Base-by-base conservation (phyloP, 2,888 invertebrate species). In the Dasysyrphus tricinctus region DNA sequence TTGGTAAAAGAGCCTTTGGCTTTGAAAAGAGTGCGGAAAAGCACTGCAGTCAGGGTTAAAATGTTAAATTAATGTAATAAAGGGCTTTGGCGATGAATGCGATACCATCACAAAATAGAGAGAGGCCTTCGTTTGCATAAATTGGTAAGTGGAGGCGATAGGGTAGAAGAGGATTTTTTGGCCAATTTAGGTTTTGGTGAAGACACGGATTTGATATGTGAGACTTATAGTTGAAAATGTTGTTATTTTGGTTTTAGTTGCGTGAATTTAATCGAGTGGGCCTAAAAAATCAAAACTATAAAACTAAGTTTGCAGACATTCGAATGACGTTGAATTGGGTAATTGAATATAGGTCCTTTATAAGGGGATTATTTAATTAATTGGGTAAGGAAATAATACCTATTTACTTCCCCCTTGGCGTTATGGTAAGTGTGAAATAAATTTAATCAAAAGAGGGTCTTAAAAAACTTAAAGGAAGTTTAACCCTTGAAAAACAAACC, bases 171-270 rank as follows among this genome's bases (percentile, higher is more conserved):
- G 32, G 14, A 39, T 14, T 39, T 59, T 7, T 14, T 4, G 12
- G 3, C 24, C 24, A 8, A 47, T 16, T 16, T 34, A 34, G 65
- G n/a, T 63, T 0, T 7, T 19, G 29, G 56, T 1, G n/a, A 9
- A 63, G 47, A 32, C 9, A 11, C 6, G 70, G 67, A 67, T 70
- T 75, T 29, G 49, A 39, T 59, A 59, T 39, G 47, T 51, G 37
- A 49, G 34, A 1, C 12, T 34, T 24, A 24, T 73, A 82, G 78
- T 61, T 59, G 77, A 51, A 61, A 54, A 67, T 59, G 42, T 24
- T 70, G 81, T 57, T 76, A 80, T 75, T 75, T 75, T 61, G 56
- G 37, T 70, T 47, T 63, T 63, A 16, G 67, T 77, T 82, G 24
- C 24, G 44, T 29, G 37, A 70, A 70, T 70, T 61, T 29, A 69